phyloP scores from a whole-genome alignment of 2,113 vertebrate species.

The Actenoides lindsayi region DNA sequence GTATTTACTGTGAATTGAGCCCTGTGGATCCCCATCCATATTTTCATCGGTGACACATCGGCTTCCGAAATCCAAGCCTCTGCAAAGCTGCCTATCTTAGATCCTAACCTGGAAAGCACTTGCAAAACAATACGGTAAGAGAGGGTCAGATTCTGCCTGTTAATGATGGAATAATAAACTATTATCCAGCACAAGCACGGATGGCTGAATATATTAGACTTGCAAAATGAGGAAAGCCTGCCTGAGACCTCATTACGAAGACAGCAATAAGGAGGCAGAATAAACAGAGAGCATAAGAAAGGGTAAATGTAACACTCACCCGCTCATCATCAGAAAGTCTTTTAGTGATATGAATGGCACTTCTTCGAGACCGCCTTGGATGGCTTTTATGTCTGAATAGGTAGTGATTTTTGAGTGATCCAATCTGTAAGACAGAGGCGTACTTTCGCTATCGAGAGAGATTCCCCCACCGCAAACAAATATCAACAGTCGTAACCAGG shows the following conservation, averaged over 20 bases:
- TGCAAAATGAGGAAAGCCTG: background rate
- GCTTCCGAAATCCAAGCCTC: background rate
- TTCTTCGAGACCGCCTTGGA: constrained; percentile 88
- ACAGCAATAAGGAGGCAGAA: background rate
- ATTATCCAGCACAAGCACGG: background rate
- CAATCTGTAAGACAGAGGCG: constrained; percentile 82
- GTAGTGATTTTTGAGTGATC: constrained; percentile 94
- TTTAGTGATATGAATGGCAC: constrained; percentile 88
- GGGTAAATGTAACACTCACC: constrained; percentile 72
- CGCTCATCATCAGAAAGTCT: constrained; percentile 91
- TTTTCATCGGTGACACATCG: background rate
- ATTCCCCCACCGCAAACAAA: background rate
- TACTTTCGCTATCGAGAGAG: background rate
- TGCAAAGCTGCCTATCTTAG: background rate
- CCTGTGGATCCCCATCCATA: background rate
- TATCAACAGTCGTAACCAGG: background rate
- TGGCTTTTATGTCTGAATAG: constrained; percentile 89
- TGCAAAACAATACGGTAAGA: background rate
- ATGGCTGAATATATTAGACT: background rate
- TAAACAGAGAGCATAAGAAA: background rate
- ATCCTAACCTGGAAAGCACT: constrained; percentile 3
- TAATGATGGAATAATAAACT: background rate
- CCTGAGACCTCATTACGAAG: background rate
- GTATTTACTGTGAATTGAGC: background rate
- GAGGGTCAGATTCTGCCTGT: background rate